These are phyloP conservation scores for Creontiades dilutus DNA, from an alignment of 2,888 invertebrate species.

Conservation along the genomic window DNA sequence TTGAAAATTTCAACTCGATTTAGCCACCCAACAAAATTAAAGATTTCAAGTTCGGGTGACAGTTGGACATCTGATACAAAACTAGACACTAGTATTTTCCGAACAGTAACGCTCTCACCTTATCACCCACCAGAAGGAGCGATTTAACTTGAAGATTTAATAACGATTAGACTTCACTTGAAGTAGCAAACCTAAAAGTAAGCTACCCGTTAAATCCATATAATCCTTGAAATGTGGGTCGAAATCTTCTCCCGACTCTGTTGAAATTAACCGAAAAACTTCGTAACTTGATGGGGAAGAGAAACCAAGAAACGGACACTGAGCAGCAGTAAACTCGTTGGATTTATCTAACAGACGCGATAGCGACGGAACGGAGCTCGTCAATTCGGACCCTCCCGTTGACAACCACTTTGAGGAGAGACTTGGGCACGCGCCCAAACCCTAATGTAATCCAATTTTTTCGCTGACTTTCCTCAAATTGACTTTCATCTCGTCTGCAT, in stretches of 20 bases:
- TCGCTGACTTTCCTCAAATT: slow-evolving; percentile 22
- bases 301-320: neutral
- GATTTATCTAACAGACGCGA: slow-evolving; percentile 29
- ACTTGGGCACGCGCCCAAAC: slow-evolving; percentile 36
- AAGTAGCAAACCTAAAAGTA: too few relatives aligned
- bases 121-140: too few relatives aligned
- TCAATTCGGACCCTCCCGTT: slow-evolving; percentile 5
- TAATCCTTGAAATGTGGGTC: neutral
- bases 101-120: too few relatives aligned
- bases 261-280: neutral
- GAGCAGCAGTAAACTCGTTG: slow-evolving; percentile 15
- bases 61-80: too few relatives aligned
- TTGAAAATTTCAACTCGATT: too few relatives aligned
- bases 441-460: slow-evolving; percentile 30
- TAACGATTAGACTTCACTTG: too few relatives aligned
- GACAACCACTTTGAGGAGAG: slow-evolving; percentile 17
- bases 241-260: neutral
- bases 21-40: too few relatives aligned
- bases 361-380: neutral
- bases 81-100: too few relatives aligned
- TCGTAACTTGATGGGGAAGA: neutral
- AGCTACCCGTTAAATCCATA: too few relatives aligned
- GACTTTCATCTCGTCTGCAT: neutral
- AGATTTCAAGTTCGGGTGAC: too few relatives aligned
- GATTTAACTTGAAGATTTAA: too few relatives aligned